Base-by-base conservation (phyloP, 1,140 invertebrate species). In the Nephila pilipes region DNA sequence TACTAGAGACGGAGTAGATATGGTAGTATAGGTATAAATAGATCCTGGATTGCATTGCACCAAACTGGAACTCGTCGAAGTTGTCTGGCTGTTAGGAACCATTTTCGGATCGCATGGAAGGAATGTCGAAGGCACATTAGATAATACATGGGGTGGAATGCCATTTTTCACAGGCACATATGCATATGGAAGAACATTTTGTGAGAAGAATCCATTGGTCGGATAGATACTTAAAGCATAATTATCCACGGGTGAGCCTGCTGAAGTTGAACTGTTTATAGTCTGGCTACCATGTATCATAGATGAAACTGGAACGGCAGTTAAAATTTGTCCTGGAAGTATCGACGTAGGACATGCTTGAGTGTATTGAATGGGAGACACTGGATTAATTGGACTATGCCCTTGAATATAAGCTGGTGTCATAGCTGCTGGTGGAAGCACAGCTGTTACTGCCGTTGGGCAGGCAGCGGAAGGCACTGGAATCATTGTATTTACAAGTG, bases 41-140 rank as follows among this genome's bases (percentile, higher is more conserved):
- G 58, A 81, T 32, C 29, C 69, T 60, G n/a, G 88, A 38, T 80
- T 58, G 16, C 69, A 81, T 25, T 81, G 75, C 32, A 81, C 65
- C 16, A 81, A 54, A 22, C n/a, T 58, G 22, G 88, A 58, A 81
- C 29, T 81, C 22, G 63, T 69, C 22, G 79, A 12, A 36, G 79
- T 20, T 2, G 79, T 81, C 38, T 46, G 79, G n/a, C 36, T 81
- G 36, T 22, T 81, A 32, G 36, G 6, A 22, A 36, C 79, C 18
- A 81, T 12, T 81, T 81, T 65, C n/a, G 22, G 63, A 14, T 25
- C 25, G 6, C 25, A 65, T 0, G 63, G n/a, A n/a, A 65, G n/a
- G 1, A 65, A 10, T 2, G 63, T n/a, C 25, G n/a, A 25, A 14
- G 63, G 25, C 22, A 65, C 63, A 46, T 10, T 46, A 46, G 46